Percentiles rank a stretch among this genome's conserved stretches.
phyloP scores from a whole-genome alignment of 2,888 invertebrate species.

The Meliscaeva auricollis region DNA sequence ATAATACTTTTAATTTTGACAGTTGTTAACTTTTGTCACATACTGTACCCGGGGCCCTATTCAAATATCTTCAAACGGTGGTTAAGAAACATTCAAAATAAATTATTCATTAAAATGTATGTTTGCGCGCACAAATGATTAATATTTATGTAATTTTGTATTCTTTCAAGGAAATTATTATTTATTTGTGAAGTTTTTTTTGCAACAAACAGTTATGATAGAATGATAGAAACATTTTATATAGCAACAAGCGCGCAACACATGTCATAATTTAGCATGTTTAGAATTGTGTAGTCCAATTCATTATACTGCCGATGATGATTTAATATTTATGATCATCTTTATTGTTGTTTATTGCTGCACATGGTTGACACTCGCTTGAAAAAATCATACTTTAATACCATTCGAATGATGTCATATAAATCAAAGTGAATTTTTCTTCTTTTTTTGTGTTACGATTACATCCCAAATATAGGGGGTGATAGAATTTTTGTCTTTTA shows the following conservation, averaged over 20 bases:
- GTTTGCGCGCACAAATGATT: slow-evolving; percentile 26
- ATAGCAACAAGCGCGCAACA: slow-evolving; percentile 4
- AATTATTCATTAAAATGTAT: slow-evolving; percentile 33
- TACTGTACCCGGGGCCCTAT: not conserved
- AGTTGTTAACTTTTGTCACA: not conserved
- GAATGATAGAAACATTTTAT: slow-evolving; percentile 15
- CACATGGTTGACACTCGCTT: slow-evolving; percentile 51
- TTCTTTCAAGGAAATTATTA: slow-evolving; percentile 28
- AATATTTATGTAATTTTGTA: slow-evolving; percentile 28
- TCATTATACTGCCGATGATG: slow-evolving; percentile 20
- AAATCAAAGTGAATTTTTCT: slow-evolving; percentile 36
- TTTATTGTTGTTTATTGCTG: slow-evolving; percentile 45
- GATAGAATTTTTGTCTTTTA: not conserved
- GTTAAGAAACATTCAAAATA: slow-evolving; percentile 17
- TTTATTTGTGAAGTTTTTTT: slow-evolving; percentile 19
- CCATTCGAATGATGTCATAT: slow-evolving; percentile 64
- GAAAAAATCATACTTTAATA: slow-evolving; percentile 43
- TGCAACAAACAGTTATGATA: not conserved
- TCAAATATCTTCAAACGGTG: slow-evolving; percentile 14
- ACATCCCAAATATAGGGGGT: not conserved
- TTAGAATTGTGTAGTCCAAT: slow-evolving; percentile 6
- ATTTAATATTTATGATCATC: slow-evolving; percentile 41
- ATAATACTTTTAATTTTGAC: not conserved
- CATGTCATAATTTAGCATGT: not conserved
- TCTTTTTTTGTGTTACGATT: not conserved